Evolutionary conservation across 2,888 invertebrate genomes (phyloP), one percentile per base, ranked within the genome.

Genomic region (Fragum sueziense): DNA sequence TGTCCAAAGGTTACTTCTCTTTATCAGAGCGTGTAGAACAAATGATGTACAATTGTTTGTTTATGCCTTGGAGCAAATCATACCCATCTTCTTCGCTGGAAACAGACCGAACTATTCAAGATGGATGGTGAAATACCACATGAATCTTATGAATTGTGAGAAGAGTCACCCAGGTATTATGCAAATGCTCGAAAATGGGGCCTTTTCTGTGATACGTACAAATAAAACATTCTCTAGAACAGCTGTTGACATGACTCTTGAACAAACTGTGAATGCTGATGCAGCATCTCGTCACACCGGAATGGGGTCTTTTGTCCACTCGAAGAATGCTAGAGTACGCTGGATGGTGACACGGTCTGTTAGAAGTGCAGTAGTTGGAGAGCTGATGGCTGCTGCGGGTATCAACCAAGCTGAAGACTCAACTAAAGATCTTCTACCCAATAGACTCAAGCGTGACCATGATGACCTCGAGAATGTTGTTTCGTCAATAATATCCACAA

Each of bases 61-160:
- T 14, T 61, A 57, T 33, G 34, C 57, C 47, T 2, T 74, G 17
- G 22, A 68, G n/a, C 52, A 70, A n/a, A 61, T 76, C 33, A 9
- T 0, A 34, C 59, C 34, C 11, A 54, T 84, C 1, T 86, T 82
- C 54, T 86, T 86, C 76, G 75, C 76, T 11, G 77, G 71, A 25
- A 80, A 74, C 73, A 65, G 79, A 17, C 62, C 67, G 0, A 86
- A 86, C 52, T 86, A 86, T 70, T 52, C 84, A 3, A 62, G 85
- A 47, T 86, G 84, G 84, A 70, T 86, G 80, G 27, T 76, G 6
- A 78, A 65, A 47, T 84, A 77, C 33, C 70, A 80, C 37, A 51
- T 85, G 22, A 80, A 85, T 65, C 47, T 84, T 41, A 22, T 84
- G 14, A 86, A 84, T 70, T 41, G 41, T 14, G 71, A 76, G 25